Evolutionary conservation across 2,113 vertebrate species (phyloP).

Genomic region (Labrus mixtus): DNA sequence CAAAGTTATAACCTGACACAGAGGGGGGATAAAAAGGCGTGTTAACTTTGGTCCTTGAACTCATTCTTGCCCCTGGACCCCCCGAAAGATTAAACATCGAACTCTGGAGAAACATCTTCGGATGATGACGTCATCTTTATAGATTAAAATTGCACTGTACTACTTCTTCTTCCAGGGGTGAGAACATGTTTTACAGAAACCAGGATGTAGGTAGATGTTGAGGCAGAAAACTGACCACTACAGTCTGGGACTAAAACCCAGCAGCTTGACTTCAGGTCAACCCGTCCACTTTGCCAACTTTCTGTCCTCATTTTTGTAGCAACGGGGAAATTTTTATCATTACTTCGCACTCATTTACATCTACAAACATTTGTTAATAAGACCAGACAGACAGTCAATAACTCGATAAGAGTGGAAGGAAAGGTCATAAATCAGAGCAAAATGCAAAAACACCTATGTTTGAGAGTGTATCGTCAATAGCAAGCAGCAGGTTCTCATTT

Average conservation of each 20-base stretch:
- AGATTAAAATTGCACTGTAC: background rate
- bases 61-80: background rate
- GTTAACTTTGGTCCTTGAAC: background rate
- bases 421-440: conserved; percentile 29
- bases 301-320: background rate
- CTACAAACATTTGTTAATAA: conserved; percentile 17
- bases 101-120: background rate
- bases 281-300: background rate
- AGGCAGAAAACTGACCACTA: too few species aligned
- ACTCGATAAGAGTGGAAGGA: conserved; percentile 21
- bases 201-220: background rate
- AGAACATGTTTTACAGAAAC: background rate
- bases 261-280: background rate
- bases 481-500: background rate
- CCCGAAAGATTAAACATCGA: background rate
- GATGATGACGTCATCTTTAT: background rate
- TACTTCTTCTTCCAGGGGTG: background rate
- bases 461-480: background rate
- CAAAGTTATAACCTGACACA: background rate
- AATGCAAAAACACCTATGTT: conserved; percentile 4
- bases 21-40: background rate
- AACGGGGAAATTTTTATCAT: conserved; percentile 5
- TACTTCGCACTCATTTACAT: conserved; percentile 33
- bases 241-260: too few species aligned
- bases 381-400: conserved; percentile 43